These are phyloP conservation scores for Achatina immaculata DNA, from an alignment of 1,140 invertebrate genomes.

Conservation along the genomic window DNA sequence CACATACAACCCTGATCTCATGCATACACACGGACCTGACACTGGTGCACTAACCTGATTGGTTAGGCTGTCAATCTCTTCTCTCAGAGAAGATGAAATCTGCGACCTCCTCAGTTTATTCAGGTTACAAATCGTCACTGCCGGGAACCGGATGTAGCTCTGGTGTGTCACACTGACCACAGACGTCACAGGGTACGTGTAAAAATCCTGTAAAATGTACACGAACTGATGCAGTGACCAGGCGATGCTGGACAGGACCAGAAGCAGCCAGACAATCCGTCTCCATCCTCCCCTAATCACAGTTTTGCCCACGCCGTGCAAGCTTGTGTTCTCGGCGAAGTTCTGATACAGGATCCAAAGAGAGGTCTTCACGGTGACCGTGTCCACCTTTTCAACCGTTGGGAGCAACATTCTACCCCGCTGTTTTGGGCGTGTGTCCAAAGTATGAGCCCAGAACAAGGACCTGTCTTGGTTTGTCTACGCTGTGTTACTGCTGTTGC, in stretches of 20 bases:
- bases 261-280: neutral
- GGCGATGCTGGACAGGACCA: neutral
- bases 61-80: no score
- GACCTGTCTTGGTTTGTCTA: no score
- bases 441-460: no score
- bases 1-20: no score
- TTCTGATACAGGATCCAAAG: neutral
- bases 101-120: neutral
- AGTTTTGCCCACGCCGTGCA: neutral
- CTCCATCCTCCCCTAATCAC: neutral
- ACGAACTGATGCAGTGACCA: neutral
- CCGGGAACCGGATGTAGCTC: neutral
- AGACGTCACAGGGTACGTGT: neutral
- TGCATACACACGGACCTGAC: no score
- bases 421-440: no score
- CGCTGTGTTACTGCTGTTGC: no score
- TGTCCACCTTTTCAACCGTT: no score
- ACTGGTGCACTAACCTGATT: no score
- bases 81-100: no score
- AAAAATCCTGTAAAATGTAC: neutral
- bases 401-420: no score
- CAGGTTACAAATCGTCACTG: constrained; percentile 17
- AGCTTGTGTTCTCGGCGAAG: neutral
- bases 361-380: no score
- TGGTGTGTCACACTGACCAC: neutral